phyloP scores from a whole-genome alignment of 2,888 invertebrate species.

The Ichneumon xanthorius region DNA sequence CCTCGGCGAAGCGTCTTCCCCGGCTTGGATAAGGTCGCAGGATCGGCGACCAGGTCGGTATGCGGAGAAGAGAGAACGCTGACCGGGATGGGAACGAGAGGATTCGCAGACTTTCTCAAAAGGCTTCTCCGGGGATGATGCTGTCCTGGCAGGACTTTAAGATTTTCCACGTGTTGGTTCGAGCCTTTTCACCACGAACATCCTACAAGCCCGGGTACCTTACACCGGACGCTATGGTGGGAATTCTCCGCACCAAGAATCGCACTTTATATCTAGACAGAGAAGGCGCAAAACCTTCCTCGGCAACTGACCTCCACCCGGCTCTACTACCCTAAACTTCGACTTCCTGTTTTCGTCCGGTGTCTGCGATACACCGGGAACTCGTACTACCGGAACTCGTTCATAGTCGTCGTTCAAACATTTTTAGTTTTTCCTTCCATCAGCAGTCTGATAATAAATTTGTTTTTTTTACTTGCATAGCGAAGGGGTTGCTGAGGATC shows the following conservation, averaged over 20 bases:
- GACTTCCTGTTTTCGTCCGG: conserved; percentile 78
- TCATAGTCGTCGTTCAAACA: neutral
- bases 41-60: conserved; percentile 74
- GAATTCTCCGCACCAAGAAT: conserved; percentile 2
- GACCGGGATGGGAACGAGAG: conserved; percentile 3
- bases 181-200: conserved; percentile 59
- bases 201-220: conserved; percentile 41
- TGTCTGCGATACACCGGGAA: conserved; percentile 58
- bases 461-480: too few relatives aligned
- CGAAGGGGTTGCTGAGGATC: too few relatives aligned
- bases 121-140: conserved; percentile 71
- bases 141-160: conserved; percentile 74
- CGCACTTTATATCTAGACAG: neutral
- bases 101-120: neutral
- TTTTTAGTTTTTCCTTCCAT: neutral
- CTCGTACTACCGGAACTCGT: conserved; percentile 34
- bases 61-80: conserved; percentile 36
- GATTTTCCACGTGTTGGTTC: conserved; percentile 78
- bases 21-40: conserved; percentile 68
- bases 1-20: conserved; percentile 25
- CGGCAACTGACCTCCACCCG: conserved; percentile 71
- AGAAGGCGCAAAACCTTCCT: neutral
- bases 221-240: neutral
- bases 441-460: too few relatives aligned
- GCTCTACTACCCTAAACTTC: conserved; percentile 74